phyloP scores from a whole-genome alignment of 2,797 vertebrate species.

The Dendrocincla fuliginosa region DNA sequence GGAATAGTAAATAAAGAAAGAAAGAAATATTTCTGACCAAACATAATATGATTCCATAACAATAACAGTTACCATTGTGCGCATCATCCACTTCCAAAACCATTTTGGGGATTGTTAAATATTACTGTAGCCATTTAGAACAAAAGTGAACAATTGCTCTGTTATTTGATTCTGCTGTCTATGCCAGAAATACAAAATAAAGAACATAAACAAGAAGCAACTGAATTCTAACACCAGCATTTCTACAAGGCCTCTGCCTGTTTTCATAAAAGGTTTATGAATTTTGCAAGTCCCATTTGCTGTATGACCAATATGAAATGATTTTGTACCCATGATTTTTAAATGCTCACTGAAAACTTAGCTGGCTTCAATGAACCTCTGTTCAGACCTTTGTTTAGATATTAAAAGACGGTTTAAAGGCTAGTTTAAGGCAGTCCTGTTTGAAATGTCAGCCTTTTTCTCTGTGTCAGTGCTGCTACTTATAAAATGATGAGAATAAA shows the following conservation, averaged over 20 bases:
- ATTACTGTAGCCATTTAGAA: background rate
- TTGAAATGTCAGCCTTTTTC: background rate
- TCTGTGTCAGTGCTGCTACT: background rate
- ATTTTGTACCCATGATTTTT: background rate
- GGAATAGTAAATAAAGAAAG: background rate
- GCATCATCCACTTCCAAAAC: background rate
- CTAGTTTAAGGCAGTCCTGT: background rate
- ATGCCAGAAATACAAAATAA: background rate
- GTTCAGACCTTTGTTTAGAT: background rate
- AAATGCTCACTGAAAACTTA: background rate
- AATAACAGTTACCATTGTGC: background rate
- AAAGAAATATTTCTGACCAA: background rate
- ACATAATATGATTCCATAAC: background rate
- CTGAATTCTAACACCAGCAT: background rate
- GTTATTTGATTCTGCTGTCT: background rate
- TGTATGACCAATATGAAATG: background rate
- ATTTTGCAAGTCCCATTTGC: background rate
- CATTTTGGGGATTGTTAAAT: background rate
- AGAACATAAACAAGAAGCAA: background rate
- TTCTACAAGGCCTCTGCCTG: background rate
- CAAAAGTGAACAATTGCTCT: background rate
- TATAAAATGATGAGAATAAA: background rate
- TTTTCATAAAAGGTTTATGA: background rate
- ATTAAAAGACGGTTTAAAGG: background rate
- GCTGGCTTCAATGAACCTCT: background rate